phyloP scores from a whole-genome alignment of 2,888 invertebrate genomes.

The Tenthredo scrophulariae region DNA sequence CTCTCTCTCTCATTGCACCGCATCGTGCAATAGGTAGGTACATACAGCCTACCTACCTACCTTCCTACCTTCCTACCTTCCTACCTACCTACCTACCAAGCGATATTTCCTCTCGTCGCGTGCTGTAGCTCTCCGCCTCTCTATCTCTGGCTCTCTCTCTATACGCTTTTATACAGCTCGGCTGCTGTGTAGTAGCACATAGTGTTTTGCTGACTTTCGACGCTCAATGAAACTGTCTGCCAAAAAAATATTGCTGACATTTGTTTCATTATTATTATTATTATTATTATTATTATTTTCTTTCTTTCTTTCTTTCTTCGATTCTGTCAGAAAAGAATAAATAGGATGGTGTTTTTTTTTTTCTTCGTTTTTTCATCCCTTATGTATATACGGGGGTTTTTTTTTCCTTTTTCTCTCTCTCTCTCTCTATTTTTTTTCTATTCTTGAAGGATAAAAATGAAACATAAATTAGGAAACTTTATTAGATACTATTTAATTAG shows the following conservation, averaged over 20 bases:
- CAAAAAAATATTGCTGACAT: neutral
- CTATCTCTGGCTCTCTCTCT: neutral
- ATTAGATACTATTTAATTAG: too few relatives aligned
- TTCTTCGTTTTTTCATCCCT: neutral
- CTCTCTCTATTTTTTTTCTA: too few relatives aligned
- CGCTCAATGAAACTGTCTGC: neutral
- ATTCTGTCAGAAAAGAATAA: neutral
- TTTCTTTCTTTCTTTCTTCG: neutral
- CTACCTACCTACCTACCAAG: neutral
- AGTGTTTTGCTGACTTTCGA: neutral
- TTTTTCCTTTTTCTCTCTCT: too few relatives aligned
- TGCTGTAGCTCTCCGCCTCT: neutral
- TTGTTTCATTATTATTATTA: neutral
- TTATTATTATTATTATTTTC: neutral
- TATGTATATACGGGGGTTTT: too few relatives aligned
- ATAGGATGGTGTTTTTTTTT: neutral
- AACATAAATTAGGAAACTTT: too few relatives aligned
- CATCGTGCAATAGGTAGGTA: conserved; percentile 3
- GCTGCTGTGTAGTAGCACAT: too few relatives aligned
- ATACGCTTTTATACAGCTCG: neutral
- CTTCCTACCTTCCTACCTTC: neutral
- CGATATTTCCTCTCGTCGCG: conserved; percentile 9
- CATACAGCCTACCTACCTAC: neutral
- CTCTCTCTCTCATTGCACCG: conserved; percentile 35
- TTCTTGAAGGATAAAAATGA: too few relatives aligned